A percentile compares a stretch with the other conserved stretches of the same genome.
phyloP scores from a whole-genome alignment of 2,888 invertebrate species.

The Chromoteleia sp. region DNA sequence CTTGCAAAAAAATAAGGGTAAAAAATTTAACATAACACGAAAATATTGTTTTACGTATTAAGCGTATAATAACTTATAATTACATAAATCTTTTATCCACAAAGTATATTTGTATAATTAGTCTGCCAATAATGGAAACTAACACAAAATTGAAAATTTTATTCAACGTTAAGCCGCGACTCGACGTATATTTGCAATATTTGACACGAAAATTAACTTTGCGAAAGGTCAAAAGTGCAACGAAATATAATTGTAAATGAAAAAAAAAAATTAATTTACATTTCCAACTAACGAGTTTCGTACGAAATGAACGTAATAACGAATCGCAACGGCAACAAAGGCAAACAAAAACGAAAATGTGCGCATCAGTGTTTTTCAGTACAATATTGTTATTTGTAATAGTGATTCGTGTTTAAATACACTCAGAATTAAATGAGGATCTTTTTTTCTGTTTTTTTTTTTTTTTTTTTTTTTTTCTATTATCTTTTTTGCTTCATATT shows the following conservation, averaged over 20 bases:
- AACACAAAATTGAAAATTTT: too few species aligned
- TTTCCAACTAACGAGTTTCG: constrained; percentile 16
- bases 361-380: constrained; percentile 5
- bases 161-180: too few species aligned
- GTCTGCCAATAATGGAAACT: too few species aligned
- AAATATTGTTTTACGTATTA: too few species aligned
- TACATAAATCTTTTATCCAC: too few species aligned
- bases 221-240: background rate
- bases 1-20: too few species aligned
- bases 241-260: constrained; percentile 1
- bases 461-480: too few species aligned
- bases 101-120: too few species aligned
- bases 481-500: too few species aligned
- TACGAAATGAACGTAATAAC: constrained; percentile 9
- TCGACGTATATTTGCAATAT: background rate
- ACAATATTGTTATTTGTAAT: constrained; percentile 14
- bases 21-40: too few species aligned
- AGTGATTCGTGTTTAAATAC: constrained; percentile 12
- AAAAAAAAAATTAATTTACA: background rate
- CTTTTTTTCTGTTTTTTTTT: background rate
- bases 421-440: background rate
- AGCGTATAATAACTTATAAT: too few species aligned
- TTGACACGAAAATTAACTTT: background rate
- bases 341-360: constrained; percentile 6
- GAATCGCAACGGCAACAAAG: constrained; percentile 14